Percentiles rank a stretch among this genome's conserved stretches.
Evolutionary conservation across 1,140 invertebrate species (phyloP).

Genomic region (Chironomus tepperi): DNA sequence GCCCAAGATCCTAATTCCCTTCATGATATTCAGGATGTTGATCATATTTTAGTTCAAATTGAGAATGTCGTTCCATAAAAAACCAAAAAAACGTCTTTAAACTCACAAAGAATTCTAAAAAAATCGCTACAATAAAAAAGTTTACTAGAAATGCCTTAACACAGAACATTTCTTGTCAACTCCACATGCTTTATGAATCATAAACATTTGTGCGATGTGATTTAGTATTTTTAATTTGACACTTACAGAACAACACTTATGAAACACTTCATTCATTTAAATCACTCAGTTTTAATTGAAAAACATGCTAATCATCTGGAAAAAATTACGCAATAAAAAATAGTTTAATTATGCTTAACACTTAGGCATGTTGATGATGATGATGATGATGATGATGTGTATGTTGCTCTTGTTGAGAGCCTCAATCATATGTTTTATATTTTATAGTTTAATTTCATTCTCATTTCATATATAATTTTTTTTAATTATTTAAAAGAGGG

Average conservation of each 20-base stretch:
- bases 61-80: no score
- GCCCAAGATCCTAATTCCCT: no score
- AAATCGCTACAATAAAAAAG: no score
- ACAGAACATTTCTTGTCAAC: not conserved
- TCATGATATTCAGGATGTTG: no score
- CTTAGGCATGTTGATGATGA: conserved; percentile 5
- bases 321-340: conserved; percentile 10
- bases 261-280: conserved; percentile 14
- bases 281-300: not conserved
- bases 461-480: not conserved
- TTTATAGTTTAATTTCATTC: not conserved
- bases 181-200: conserved; percentile 5
- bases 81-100: no score
- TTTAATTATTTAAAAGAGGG: not conserved
- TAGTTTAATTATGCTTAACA: conserved; percentile 9
- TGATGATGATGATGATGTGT: not conserved
- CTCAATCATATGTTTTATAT: conserved; percentile 2
- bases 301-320: conserved; percentile 12
- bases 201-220: not conserved
- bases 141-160: no score
- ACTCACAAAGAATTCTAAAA: no score
- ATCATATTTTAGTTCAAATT: no score
- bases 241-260: conserved; percentile 1
- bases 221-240: conserved; percentile 1
- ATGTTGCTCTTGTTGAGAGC: not conserved